Conservation (phyloP, 1,140 invertebrate species). For the Pemphigus obesinymphae region DNA sequence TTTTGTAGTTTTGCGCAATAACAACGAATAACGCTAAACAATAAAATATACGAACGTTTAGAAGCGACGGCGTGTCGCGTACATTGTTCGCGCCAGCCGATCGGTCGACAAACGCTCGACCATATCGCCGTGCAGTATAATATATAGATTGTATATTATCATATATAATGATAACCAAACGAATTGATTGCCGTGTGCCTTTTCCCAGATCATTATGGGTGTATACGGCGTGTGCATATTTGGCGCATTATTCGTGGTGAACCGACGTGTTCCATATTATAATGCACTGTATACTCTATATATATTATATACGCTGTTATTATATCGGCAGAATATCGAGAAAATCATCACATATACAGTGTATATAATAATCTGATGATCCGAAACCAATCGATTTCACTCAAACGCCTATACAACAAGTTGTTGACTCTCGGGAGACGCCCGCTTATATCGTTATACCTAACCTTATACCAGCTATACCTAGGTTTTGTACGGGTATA, state of each 20-base stretch:
- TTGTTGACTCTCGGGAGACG: neutral
- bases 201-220: slow-evolving; percentile 37
- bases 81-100: neutral
- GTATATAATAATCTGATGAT: slow-evolving; percentile 35
- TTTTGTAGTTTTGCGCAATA: neutral
- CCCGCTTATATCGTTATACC: neutral
- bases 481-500: neutral
- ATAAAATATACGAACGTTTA: neutral
- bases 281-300: neutral
- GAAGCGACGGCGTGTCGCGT: neutral
- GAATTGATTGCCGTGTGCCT: slow-evolving; percentile 40
- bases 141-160: neutral
- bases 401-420: slow-evolving; percentile 13
- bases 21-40: neutral
- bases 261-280: neutral
- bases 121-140: neutral
- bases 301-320: no score
- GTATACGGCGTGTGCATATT: neutral
- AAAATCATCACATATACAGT: neutral
- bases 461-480: no score
- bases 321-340: slow-evolving; percentile 1
- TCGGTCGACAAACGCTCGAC: slow-evolving; percentile 13
- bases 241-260: neutral
- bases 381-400: slow-evolving; percentile 32
- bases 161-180: neutral